phyloP scores from a whole-genome alignment of 1,140 invertebrate genomes.

The Aphidius gifuensis region DNA sequence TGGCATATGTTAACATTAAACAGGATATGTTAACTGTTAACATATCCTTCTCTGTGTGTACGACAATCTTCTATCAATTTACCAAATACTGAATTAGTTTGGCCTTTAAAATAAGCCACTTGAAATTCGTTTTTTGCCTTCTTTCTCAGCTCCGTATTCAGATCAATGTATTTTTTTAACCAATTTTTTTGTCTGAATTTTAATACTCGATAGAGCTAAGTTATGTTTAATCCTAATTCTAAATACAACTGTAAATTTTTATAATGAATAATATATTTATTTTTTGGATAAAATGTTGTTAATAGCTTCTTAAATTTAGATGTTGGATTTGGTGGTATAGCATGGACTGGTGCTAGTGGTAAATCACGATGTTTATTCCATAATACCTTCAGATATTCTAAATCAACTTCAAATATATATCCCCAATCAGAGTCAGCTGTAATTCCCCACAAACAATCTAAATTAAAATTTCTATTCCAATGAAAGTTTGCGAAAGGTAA shows the following conservation, averaged over 20 bases:
- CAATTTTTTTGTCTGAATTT: too few species aligned
- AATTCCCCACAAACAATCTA: slow-evolving; percentile 13
- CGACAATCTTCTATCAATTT: slow-evolving; percentile 39
- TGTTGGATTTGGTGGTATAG: background rate
- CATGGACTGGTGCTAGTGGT: slow-evolving; percentile 39
- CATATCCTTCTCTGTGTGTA: too few species aligned
- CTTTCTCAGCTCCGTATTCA: too few species aligned
- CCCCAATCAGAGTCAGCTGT: slow-evolving; percentile 48
- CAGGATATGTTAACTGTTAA: too few species aligned
- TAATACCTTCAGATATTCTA: slow-evolving; percentile 30
- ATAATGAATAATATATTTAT: too few species aligned
- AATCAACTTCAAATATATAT: slow-evolving; percentile 55
- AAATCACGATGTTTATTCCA: slow-evolving; percentile 40
- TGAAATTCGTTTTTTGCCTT: slow-evolving; percentile 1
- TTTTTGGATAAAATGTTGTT: too few species aligned
- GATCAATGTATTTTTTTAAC: too few species aligned
- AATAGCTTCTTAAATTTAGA: background rate
- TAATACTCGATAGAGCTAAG: slow-evolving; percentile 28
- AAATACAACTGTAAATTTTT: too few species aligned
- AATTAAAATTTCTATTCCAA: too few species aligned
- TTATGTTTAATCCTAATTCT: slow-evolving; percentile 34
- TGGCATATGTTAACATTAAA: too few species aligned
- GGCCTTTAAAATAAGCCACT: slow-evolving; percentile 36
- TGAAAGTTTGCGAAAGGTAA: too few species aligned
- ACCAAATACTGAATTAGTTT: slow-evolving; percentile 29